Percentiles rank a stretch among this genome's conserved stretches.
Evolutionary conservation across 2,113 vertebrate species (phyloP).

Genomic region (Danio rerio): GRCz12tu NC_133197.1:12663001-12663500

Average conservation of each 20-base stretch:
- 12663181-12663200: slow-evolving; percentile 7
- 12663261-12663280: slow-evolving; percentile 45
- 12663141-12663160: slow-evolving; percentile 28
- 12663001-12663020: slow-evolving; percentile 6
- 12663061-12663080: slow-evolving; percentile 21
- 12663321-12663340: slow-evolving; percentile 44
- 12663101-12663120: slow-evolving; percentile 24
- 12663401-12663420: neutral
- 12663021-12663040: neutral
- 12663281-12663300: slow-evolving; percentile 42
- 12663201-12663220: neutral
- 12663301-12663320: slow-evolving; percentile 38
- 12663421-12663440: neutral
- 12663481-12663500: neutral
- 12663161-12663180: neutral
- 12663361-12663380: slow-evolving; percentile 50
- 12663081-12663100: slow-evolving; percentile 10
- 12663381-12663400: slow-evolving; percentile 14
- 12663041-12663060: slow-evolving; percentile 8
- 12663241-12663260: slow-evolving; percentile 10
- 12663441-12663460: neutral
- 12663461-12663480: neutral
- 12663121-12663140: slow-evolving; percentile 17
- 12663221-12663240: neutral
- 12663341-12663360: slow-evolving; percentile 41